phyloP scores from a whole-genome alignment of 2,888 invertebrate species.

The Oscheius sp. region DNA sequence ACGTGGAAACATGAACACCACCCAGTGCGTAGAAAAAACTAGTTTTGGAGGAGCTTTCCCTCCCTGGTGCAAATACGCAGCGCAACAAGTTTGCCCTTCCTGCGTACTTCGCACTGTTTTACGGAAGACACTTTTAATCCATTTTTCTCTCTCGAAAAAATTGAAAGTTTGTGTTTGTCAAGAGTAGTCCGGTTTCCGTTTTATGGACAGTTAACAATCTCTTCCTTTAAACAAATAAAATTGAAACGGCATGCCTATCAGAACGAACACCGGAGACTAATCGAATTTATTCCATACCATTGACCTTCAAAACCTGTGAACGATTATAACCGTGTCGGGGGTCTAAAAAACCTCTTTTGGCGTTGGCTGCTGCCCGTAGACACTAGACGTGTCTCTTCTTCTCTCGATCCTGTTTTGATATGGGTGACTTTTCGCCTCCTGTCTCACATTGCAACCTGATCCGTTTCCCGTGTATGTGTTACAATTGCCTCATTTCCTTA shows the following conservation, averaged over 20 bases:
- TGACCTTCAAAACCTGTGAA: conserved; percentile 14
- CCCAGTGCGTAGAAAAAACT: conserved; percentile 10
- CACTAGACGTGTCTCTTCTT: neutral
- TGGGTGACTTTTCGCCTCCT: too few species aligned
- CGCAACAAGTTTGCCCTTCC: conserved; percentile 30
- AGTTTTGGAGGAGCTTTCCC: conserved; percentile 4
- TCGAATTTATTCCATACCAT: neutral
- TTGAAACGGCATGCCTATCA: too few species aligned
- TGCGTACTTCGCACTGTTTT: conserved; percentile 25
- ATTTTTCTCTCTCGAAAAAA: neutral
- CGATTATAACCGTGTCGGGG: conserved; percentile 20
- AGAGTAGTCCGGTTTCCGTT: neutral
- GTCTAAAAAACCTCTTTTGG: conserved; percentile 22
- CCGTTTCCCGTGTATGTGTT: too few species aligned
- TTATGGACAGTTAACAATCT: neutral
- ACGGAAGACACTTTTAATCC: too few species aligned
- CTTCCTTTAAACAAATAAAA: too few species aligned
- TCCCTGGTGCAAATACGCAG: conserved; percentile 27
- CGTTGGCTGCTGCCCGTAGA: neutral
- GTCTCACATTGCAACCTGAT: too few species aligned
- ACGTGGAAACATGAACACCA: conserved; percentile 31
- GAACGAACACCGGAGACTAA: neutral
- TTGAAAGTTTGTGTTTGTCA: neutral
- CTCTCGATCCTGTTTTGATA: too few species aligned
- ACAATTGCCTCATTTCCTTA: too few species aligned